Conservation (phyloP, 35 echinoderm and acorn worm species). For the Apostichopus parvimensis region DNA sequence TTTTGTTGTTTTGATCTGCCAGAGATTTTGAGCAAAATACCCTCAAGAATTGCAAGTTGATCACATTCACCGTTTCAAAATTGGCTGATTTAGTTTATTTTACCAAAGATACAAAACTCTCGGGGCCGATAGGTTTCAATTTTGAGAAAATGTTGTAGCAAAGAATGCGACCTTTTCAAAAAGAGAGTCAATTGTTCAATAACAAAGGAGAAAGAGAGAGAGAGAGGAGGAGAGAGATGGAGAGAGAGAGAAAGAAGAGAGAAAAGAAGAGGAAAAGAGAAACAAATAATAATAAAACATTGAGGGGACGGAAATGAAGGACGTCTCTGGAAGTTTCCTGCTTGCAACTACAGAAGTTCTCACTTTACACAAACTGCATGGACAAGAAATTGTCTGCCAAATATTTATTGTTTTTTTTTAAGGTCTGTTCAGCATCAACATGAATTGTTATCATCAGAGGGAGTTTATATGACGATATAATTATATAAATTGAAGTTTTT, state of each 20-base stretch:
- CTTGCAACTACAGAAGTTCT: neutral
- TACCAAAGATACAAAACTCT: neutral
- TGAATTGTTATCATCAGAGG: neutral
- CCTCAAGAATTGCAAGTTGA: neutral
- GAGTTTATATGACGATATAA: neutral
- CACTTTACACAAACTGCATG: neutral
- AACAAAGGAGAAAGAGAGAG: too few species aligned
- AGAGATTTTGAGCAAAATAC: neutral
- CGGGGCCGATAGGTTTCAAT: neutral
- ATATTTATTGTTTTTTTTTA: neutral
- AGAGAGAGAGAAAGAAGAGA: neutral
- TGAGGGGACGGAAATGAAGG: neutral
- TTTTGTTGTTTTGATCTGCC: neutral
- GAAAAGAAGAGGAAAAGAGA: neutral
- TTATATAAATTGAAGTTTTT: too few species aligned
- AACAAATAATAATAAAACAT: too few species aligned
- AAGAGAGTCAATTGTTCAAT: neutral
- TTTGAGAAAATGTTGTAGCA: neutral
- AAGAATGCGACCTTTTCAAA: neutral
- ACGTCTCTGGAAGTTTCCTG: neutral
- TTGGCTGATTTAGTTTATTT: constrained; percentile 1
- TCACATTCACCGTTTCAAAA: neutral
- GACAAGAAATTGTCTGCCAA: neutral
- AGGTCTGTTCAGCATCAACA: neutral
- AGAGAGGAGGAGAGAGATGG: too few species aligned